Percentiles rank a stretch among this genome's conserved stretches.
Conservation (phyloP, 2,113 vertebrate genomes). For the Hydropotes inermis region DNA sequence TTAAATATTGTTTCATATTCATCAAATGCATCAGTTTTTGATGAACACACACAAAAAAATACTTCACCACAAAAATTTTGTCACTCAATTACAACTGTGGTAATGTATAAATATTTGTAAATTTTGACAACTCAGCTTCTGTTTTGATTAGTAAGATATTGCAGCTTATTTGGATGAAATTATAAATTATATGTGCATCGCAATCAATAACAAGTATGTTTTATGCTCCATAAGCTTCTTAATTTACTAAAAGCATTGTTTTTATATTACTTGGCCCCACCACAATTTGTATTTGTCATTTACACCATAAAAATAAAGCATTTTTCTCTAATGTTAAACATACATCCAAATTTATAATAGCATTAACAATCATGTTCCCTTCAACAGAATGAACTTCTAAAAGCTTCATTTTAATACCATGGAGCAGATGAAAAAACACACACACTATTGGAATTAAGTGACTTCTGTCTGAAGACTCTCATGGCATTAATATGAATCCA, state of each 20-base stretch:
- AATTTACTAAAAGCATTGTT: not conserved
- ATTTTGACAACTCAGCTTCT: not conserved
- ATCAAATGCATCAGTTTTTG: not conserved
- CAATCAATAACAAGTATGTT: not conserved
- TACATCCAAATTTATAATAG: not conserved
- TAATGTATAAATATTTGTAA: slow-evolving; percentile 5
- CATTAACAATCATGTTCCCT: not conserved
- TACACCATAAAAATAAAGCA: not conserved
- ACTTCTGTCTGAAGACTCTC: not conserved
- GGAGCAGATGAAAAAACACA: not conserved
- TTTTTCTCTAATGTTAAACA: not conserved
- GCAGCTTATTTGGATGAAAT: not conserved
- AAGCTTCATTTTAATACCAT: not conserved
- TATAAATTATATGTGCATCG: not conserved
- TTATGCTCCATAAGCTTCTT: not conserved
- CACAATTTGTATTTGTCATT: not conserved
- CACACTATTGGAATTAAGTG: not conserved
- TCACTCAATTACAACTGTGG: not conserved
- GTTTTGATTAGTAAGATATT: slow-evolving; percentile 26
- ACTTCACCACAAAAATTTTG: not conserved
- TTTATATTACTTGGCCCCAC: not conserved
- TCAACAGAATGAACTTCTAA: not conserved
- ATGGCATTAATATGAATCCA: not conserved
- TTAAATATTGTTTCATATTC: not conserved
- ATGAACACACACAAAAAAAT: not conserved